Evolutionary conservation across 1,140 invertebrate species (phyloP).

Genomic region (Drosophila cardini): DNA sequence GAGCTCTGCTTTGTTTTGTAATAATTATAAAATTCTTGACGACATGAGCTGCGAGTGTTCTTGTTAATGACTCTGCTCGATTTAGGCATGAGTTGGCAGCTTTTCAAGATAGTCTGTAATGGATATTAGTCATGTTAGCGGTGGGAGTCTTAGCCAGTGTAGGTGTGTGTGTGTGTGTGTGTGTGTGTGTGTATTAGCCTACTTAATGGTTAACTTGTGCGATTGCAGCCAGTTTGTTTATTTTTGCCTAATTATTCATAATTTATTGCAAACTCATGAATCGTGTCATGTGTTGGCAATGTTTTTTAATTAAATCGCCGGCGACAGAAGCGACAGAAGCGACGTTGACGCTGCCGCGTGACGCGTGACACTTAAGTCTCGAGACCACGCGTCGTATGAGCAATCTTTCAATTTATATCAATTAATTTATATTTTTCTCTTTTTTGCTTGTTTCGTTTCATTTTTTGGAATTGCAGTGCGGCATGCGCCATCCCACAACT

Average conservation of each 20-base stretch:
- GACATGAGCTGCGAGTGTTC: background rate
- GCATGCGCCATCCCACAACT: constrained; percentile 85
- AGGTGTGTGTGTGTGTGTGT: background rate
- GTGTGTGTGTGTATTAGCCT: constrained; percentile 10
- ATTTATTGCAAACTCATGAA: constrained; percentile 14
- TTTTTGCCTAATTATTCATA: constrained; percentile 50
- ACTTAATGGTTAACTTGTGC: constrained; percentile 39
- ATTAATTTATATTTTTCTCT: constrained; percentile 12
- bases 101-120: background rate
- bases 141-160: background rate
- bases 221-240: constrained; percentile 2
- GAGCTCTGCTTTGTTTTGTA: background rate
- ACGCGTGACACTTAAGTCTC: constrained; percentile 40
- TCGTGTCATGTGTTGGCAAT: constrained; percentile 25
- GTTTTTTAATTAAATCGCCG: constrained; percentile 28
- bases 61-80: constrained; percentile 2
- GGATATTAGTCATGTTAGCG: constrained; percentile 27
- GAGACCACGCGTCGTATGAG: constrained; percentile 37
- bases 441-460: background rate
- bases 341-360: too few species aligned
- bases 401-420: constrained; percentile 21
- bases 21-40: background rate
- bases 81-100: background rate
- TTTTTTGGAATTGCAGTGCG: constrained; percentile 72
- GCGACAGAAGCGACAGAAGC: background rate